phyloP scores from a whole-genome alignment of 1,140 invertebrate species.

The Homarus americanus region DNA sequence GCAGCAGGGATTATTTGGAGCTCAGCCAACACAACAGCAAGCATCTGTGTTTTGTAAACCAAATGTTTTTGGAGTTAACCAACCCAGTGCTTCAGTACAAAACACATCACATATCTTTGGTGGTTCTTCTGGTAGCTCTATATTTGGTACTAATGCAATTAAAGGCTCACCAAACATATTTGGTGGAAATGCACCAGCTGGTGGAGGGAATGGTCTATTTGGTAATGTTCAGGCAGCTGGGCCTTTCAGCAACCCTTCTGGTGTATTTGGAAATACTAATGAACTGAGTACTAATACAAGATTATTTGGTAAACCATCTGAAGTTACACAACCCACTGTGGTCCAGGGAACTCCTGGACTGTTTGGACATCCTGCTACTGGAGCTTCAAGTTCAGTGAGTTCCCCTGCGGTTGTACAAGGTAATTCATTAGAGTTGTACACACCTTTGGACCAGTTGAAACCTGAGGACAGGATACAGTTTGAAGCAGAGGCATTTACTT shows the following conservation, averaged over 20 bases:
- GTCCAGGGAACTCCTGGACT: neutral
- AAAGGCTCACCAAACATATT: neutral
- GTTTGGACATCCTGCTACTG: neutral
- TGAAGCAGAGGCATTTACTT: slow-evolving; percentile 44
- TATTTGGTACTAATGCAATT: neutral
- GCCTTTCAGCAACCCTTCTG: slow-evolving; percentile 10
- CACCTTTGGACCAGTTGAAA: slow-evolving; percentile 34
- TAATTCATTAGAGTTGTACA: slow-evolving; percentile 32
- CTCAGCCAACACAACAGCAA: slow-evolving; percentile 2
- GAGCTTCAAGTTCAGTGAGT: neutral
- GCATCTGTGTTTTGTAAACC: neutral
- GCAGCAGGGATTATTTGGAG: slow-evolving; percentile 8
- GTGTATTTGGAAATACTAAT: neutral
- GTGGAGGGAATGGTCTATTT: neutral
- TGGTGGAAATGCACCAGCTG: slow-evolving; percentile 5
- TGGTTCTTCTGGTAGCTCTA: neutral
- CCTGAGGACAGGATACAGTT: slow-evolving; percentile 25
- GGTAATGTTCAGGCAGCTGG: neutral
- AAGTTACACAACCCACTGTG: neutral
- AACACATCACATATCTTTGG: slow-evolving; percentile 2
- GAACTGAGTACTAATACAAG: neutral
- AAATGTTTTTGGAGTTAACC: neutral
- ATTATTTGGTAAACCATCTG: slow-evolving; percentile 32
- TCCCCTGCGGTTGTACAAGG: neutral
- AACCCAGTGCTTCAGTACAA: neutral